Base-by-base conservation (phyloP, 2,888 invertebrate species). In the Andrena camellia region DNA sequence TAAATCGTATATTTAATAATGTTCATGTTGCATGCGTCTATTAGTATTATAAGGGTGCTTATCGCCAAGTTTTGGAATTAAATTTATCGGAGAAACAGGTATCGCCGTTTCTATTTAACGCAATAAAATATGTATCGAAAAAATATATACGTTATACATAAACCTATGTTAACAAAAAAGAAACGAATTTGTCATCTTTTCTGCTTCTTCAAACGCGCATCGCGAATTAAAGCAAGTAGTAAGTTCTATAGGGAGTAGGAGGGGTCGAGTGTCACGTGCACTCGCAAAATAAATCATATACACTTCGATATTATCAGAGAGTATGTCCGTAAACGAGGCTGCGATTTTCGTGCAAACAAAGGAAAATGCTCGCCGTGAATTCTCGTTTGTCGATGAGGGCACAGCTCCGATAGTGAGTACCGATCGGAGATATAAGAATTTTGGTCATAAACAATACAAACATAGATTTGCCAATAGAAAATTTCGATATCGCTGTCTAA, bases 311-410 rank as follows among this genome's bases (percentile, higher is more conserved):
- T 79, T 74, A 52, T 52, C 20, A 26, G 8, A 20, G 26, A 76
- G 29, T 29, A 90, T 91, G 91, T 89, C 90, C 62, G 86, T 74
- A 33, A 84, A 86, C 66, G 83, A 87, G 79, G 35, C 13, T 17
- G 82, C 88, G 35, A 85, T 86, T 33, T 75, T 84, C 20, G 78
- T 86, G 0, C 86, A 86, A n/a, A 87, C 87, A 63, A 86, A 86
- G 73, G 83, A 88, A 63, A 90, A 92, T 23, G 93, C 93, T 35
- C 78, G 88, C 7, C 87, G 90, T 35, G 88, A 90, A 62, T 93
- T 93, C 64, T 78, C 86, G 23, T 88, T 88, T 26, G 76, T 82
- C 54, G 92, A 92, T 69, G 86, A 90, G 31, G 88, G 91, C 8
- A 84, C 92, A 13, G 60, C 84, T 20, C 78, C 90, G 3, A 74